These are phyloP conservation scores for Phyto melanocephala DNA, from an alignment of 2,888 invertebrate genomes.

Conservation along the genomic window DNA sequence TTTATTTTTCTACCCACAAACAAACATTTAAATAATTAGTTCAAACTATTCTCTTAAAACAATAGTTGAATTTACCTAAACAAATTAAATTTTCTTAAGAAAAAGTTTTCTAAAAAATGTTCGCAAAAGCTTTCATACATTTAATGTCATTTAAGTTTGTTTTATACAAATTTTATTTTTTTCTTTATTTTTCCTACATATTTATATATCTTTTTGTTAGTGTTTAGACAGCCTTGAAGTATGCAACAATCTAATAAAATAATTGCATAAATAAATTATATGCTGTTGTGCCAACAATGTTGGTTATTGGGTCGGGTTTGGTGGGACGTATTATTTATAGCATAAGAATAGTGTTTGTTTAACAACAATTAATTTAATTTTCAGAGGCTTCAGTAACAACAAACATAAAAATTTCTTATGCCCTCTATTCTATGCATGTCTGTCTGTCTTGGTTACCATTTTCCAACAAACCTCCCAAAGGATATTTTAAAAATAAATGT, in stretches of 20 bases:
- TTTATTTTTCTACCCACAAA: too few species aligned
- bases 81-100: not conserved
- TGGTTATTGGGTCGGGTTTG: not conserved
- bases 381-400: conserved; percentile 46
- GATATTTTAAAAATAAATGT: conserved; percentile 57
- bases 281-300: conserved; percentile 27
- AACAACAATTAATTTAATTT: conserved; percentile 63
- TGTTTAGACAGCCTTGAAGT: conserved; percentile 54
- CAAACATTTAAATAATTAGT: not conserved
- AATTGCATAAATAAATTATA: conserved; percentile 65
- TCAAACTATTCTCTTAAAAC: not conserved
- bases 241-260: conserved; percentile 65
- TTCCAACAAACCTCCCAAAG: conserved; percentile 43
- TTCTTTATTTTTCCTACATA: not conserved
- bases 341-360: conserved; percentile 53
- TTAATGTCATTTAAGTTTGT: not conserved
- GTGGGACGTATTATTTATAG: too few species aligned
- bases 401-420: conserved; percentile 35
- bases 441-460: not conserved
- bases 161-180: not conserved
- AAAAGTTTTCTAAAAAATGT: not conserved
- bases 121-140: not conserved
- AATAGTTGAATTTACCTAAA: not conserved
- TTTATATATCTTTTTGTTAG: conserved; percentile 24
- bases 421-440: not conserved